These are phyloP conservation scores for Apodemia zela DNA, from an alignment of 2,888 invertebrate species.

Conservation along the genomic window DNA sequence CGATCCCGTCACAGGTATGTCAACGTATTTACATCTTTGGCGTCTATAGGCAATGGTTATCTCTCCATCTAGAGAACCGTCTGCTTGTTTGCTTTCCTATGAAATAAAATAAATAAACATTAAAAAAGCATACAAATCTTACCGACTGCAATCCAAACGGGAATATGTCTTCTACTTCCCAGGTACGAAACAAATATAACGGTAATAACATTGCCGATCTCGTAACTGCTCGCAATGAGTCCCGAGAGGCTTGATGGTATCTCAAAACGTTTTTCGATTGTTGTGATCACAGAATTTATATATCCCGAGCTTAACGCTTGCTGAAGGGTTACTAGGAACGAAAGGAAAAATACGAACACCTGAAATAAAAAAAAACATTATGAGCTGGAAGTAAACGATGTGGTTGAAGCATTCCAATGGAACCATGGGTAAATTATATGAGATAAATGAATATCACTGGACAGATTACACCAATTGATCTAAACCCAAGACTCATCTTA, in stretches of 20 bases:
- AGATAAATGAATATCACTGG: background rate
- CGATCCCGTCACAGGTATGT: too few relatives aligned
- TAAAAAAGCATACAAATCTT: slow-evolving; percentile 40
- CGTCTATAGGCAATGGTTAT: too few relatives aligned
- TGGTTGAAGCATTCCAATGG: background rate
- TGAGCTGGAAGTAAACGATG: background rate
- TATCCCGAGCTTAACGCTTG: slow-evolving; percentile 95
- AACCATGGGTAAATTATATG: background rate
- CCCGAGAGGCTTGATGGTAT: slow-evolving; percentile 96
- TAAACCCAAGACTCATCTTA: background rate
- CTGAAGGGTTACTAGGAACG: slow-evolving; percentile 93
- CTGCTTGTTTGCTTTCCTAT: too few relatives aligned
- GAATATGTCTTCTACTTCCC: slow-evolving; percentile 94
- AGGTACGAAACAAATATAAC: slow-evolving; percentile 97
- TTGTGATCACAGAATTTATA: slow-evolving; percentile 97
- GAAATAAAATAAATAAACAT: too few relatives aligned
- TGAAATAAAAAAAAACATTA: slow-evolving; percentile 56
- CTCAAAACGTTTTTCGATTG: slow-evolving; percentile 96
- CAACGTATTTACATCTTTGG: too few relatives aligned
- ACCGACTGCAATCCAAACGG: slow-evolving; percentile 96
- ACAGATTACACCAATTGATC: background rate
- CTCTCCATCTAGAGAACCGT: too few relatives aligned
- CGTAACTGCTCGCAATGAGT: slow-evolving; percentile 95
- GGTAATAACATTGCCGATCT: slow-evolving; percentile 96
- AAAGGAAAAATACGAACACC: slow-evolving; percentile 93